Percentiles rank a stretch among this genome's conserved stretches.
phyloP scores from a whole-genome alignment of 2,888 invertebrate genomes.

The Prenolepis imparis region DNA sequence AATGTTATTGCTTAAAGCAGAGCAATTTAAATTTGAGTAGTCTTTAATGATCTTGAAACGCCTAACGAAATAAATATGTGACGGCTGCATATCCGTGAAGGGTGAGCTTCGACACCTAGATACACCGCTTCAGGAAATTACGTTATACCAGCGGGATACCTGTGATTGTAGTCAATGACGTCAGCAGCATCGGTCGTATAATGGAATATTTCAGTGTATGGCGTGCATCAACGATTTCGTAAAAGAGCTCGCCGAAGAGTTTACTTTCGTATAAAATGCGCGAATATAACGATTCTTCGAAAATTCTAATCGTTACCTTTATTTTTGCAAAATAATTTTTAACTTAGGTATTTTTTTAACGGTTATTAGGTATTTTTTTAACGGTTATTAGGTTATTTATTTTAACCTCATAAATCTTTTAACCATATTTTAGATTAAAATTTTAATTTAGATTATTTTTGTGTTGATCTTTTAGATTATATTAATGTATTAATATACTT shows the following conservation, averaged over 20 bases:
- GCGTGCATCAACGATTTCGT: slow-evolving; percentile 29
- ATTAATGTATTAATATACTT: background rate
- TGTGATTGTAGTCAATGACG: slow-evolving; percentile 61
- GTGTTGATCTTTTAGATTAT: too few relatives aligned
- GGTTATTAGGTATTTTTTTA: too few relatives aligned
- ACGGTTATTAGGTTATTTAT: too few relatives aligned
- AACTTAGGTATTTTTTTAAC: too few relatives aligned
- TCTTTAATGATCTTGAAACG: slow-evolving; percentile 61
- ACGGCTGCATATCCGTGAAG: slow-evolving; percentile 58
- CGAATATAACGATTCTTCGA: background rate
- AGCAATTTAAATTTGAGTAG: slow-evolving; percentile 41
- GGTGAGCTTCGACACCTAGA: slow-evolving; percentile 68
- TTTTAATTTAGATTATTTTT: too few relatives aligned
- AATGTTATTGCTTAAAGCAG: slow-evolving; percentile 38
- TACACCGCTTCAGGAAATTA: slow-evolving; percentile 61
- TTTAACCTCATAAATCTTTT: too few relatives aligned
- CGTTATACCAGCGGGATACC: slow-evolving; percentile 61
- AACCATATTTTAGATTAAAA: too few relatives aligned
- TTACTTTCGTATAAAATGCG: slow-evolving; percentile 14
- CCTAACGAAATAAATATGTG: slow-evolving; percentile 66
- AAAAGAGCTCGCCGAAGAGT: slow-evolving; percentile 24
- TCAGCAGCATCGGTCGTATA: slow-evolving; percentile 52
- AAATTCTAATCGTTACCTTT: background rate
- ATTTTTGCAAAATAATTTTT: background rate
- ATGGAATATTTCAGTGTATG: slow-evolving; percentile 51